A percentile compares a stretch with the other conserved stretches of the same genome.
phyloP scores from a whole-genome alignment of 1,140 invertebrate species.

The Heliothis subflexa region DNA sequence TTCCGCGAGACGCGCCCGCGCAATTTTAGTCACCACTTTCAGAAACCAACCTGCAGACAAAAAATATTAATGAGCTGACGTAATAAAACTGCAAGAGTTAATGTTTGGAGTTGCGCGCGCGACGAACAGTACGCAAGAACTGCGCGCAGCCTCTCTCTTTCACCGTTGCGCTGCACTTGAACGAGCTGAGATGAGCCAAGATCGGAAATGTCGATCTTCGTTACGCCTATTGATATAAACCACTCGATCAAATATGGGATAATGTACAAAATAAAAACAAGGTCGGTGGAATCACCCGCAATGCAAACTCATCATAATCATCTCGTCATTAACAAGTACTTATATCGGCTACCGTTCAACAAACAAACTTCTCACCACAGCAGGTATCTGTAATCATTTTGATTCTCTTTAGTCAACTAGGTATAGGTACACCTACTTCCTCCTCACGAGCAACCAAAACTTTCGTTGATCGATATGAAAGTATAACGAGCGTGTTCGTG shows the following conservation, averaged over 20 bases:
- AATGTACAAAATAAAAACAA: slow-evolving; percentile 19
- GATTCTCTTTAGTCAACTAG: slow-evolving; percentile 49
- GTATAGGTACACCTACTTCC: slow-evolving; percentile 61
- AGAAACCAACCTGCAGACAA: slow-evolving; percentile 70
- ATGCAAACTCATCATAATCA: slow-evolving; percentile 4
- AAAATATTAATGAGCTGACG: slow-evolving; percentile 71
- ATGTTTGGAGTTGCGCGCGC: slow-evolving; percentile 61
- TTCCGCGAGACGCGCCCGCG: slow-evolving; percentile 74
- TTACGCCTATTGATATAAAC: slow-evolving; percentile 50
- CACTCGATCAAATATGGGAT: slow-evolving; percentile 24
- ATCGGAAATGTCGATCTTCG: slow-evolving; percentile 57
- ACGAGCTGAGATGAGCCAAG: slow-evolving; percentile 61
- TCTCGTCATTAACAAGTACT: slow-evolving; percentile 15
- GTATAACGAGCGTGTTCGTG: slow-evolving; percentile 79
- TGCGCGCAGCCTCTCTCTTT: slow-evolving; percentile 75
- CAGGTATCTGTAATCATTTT: slow-evolving; percentile 30
- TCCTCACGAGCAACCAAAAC: slow-evolving; percentile 69
- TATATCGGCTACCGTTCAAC: background rate
- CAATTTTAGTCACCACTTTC: slow-evolving; percentile 66
- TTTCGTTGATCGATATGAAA: slow-evolving; percentile 81
- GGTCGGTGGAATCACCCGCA: background rate
- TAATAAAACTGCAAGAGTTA: slow-evolving; percentile 68
- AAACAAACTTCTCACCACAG: slow-evolving; percentile 25
- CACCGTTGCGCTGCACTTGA: slow-evolving; percentile 68
- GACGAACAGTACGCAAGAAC: slow-evolving; percentile 63